These are phyloP conservation scores for Diarsia brunnea DNA, from an alignment of 2,888 invertebrate genomes.

Conservation along the genomic window DNA sequence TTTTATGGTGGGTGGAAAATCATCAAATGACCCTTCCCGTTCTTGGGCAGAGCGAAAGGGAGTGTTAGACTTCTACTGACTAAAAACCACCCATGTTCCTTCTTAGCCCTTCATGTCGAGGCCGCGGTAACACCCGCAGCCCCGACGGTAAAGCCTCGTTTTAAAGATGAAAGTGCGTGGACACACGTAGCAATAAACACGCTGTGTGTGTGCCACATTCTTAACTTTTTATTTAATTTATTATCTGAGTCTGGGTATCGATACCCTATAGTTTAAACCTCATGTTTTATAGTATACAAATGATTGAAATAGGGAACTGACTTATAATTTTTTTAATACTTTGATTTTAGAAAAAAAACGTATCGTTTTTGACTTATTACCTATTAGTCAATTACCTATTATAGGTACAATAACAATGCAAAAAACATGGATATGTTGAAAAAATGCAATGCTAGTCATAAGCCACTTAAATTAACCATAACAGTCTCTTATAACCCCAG, in stretches of 20 bases:
- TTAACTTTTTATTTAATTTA: background rate
- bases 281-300: no score
- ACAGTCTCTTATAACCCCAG: background rate
- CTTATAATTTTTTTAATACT: no score
- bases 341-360: no score
- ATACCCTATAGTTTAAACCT: no score
- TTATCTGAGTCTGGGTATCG: background rate
- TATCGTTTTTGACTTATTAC: background rate
- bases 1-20: no score
- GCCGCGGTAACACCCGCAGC: no score
- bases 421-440: background rate
- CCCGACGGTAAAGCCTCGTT: background rate
- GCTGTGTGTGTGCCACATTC: background rate
- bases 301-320: no score
- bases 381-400: background rate
- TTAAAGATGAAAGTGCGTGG: background rate
- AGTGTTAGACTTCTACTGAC: no score
- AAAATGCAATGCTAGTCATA: background rate
- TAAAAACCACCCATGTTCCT: no score
- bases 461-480: background rate
- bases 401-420: background rate
- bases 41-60: no score
- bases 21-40: no score
- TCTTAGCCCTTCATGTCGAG: no score
- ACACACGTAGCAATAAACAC: background rate